Evolutionary conservation across 2,113 vertebrate species (phyloP).

Genomic region (Gorsachius goisagi): DNA sequence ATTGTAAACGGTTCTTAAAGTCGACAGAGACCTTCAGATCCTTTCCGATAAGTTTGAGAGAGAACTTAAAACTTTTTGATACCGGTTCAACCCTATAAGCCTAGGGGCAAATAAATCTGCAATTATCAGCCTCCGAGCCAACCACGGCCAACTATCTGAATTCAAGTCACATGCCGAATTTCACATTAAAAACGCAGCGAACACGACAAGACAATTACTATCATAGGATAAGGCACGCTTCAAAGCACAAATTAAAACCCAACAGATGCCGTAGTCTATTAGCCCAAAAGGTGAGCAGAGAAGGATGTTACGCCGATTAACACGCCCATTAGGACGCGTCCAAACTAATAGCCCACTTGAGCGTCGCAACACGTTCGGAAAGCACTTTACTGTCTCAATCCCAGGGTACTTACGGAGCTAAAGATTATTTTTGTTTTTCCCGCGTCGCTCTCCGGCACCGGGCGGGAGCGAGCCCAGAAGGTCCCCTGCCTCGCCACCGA

Average conservation of each 20-base stretch:
- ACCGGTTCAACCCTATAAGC: not conserved
- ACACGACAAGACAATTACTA: not conserved
- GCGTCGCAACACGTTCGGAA: not conserved
- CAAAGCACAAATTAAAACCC: not conserved
- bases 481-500: rapidly evolving
- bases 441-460: not conserved
- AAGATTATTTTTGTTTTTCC: not conserved
- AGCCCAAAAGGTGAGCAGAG: not conserved
- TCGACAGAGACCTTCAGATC: not conserved
- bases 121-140: not conserved
- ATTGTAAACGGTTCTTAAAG: not conserved
- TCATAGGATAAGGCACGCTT: not conserved
- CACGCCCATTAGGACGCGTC: not conserved
- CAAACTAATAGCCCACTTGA: not conserved
- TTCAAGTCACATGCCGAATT: not conserved
- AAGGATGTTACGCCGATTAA: not conserved
- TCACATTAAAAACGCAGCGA: not conserved
- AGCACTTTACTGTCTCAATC: not conserved
- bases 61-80: not conserved
- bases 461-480: not conserved
- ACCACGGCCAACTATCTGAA: not conserved
- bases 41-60: not conserved
- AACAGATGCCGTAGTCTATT: not conserved
- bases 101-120: not conserved
- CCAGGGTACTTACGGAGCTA: not conserved